A percentile compares a stretch with the other conserved stretches of the same genome.
These are phyloP conservation scores for Cynopterus sphinx DNA, from an alignment of 2,797 vertebrate species.

Conservation along the genomic window DNA sequence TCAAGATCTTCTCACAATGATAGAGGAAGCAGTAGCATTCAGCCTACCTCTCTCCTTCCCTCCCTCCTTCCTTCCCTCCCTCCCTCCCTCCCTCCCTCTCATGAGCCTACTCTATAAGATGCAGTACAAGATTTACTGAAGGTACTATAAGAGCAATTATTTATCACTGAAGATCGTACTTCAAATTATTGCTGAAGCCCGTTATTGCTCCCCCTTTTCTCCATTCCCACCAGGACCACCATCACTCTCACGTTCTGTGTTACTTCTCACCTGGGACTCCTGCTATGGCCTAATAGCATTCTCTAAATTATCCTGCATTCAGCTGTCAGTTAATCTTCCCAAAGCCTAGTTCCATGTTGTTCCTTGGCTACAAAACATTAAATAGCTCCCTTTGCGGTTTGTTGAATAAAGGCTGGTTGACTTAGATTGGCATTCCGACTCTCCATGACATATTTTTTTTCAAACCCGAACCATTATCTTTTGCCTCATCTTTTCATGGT, in stretches of 20 bases:
- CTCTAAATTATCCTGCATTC: background rate
- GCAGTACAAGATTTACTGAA: background rate
- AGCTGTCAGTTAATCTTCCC: conserved; percentile 7
- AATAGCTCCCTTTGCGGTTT: background rate
- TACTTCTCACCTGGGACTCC: background rate
- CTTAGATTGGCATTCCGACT: background rate
- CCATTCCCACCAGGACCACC: background rate
- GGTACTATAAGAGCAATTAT: background rate
- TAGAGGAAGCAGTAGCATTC: background rate
- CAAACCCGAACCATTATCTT: background rate
- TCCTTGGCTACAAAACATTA: background rate
- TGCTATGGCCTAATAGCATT: background rate
- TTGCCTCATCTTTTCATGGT: background rate
- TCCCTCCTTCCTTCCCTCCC: background rate
- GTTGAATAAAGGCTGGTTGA: background rate
- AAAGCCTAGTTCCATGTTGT: background rate
- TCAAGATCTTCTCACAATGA: background rate
- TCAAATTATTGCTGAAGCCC: background rate
- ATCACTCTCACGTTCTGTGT: background rate
- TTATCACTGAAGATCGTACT: background rate
- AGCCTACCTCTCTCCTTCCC: too few species aligned
- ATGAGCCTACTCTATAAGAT: background rate
- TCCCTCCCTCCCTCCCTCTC: background rate
- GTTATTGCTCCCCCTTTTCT: background rate
- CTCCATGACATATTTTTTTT: background rate